Base-by-base conservation (phyloP, 2,113 vertebrate species). In the Dissostichus mawsoni region DNA sequence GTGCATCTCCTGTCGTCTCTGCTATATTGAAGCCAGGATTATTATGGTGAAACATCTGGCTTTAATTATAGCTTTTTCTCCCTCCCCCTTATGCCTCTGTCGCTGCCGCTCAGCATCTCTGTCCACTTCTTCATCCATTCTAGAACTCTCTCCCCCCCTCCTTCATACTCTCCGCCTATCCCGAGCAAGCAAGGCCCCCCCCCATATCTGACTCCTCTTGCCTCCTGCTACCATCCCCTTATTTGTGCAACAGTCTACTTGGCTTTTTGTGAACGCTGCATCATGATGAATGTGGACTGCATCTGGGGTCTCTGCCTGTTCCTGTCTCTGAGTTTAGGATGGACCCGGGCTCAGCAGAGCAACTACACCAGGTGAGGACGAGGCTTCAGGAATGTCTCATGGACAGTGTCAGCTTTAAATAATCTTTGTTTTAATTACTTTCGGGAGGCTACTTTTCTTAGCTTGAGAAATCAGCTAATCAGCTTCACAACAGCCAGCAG, bases 341-440 rank as follows among this genome's bases (percentile, higher is more conserved):
- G 89, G 93, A 86, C 85, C 0, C 81, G 65, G 20, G 90, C 90
- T 45, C 94, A 92, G 76, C 72, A 89, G 75, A 88, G 63, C 44
- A 95, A 94, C 84, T 47, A 55, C 72, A 93, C 90, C 87, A 95
- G 94, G 95, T 96, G 76, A 87, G 89, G 17, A 20, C 7, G 56
- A 1, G 13, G 64, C 56, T 16, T 55, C 5, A 36, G 44, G 1
- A 18, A 9, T 23, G n/a, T 62, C 13, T 20, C 8, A 23, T 11
- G 51, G 18, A 33, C 20, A n/a, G 25, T 23, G 45, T 23, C 25
- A 14, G 36, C n/a, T 58, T 50, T 11, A 74, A 70, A 48, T 1
- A 18, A n/a, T 74, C 52, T 11, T 50, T 17, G n/a, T 66, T 33
- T 12, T 52, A 14, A 8, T 48, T 29, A 23, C 14, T 52, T 44